These are phyloP conservation scores for Prostheceraeus crozeri DNA, from an alignment of 2,888 invertebrate genomes.

Conservation along the genomic window DNA sequence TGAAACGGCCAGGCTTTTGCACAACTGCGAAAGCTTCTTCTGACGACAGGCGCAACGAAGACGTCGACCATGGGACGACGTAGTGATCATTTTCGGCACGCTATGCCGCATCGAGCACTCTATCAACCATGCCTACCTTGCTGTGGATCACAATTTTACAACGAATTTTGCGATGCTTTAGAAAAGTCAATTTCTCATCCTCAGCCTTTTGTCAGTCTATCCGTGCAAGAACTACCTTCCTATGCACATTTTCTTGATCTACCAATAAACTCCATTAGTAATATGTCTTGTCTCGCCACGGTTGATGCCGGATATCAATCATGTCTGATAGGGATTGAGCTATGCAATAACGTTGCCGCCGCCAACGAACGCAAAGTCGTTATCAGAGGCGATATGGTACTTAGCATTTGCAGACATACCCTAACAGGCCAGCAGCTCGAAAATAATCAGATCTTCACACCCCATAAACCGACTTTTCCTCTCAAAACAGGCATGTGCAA, in stretches of 20 bases:
- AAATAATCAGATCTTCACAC: slow-evolving; percentile 43
- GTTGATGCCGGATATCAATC: slow-evolving; percentile 42
- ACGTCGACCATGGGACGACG: too few relatives aligned
- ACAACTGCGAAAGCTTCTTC: not conserved
- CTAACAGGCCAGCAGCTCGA: slow-evolving; percentile 35
- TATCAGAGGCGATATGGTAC: slow-evolving; percentile 44
- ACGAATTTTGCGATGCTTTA: not conserved
- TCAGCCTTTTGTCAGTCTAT: slow-evolving; percentile 10
- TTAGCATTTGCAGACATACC: too few relatives aligned
- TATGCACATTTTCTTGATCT: not conserved
- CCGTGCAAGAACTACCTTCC: not conserved
- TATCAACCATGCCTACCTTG: too few relatives aligned
- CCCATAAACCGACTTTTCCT: slow-evolving; percentile 43
- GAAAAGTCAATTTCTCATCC: not conserved
- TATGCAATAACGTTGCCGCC: slow-evolving; percentile 43
- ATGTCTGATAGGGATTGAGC: slow-evolving; percentile 43
- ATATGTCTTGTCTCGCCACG: slow-evolving; percentile 28
- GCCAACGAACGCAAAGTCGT: slow-evolving; percentile 43
- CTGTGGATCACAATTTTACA: not conserved
- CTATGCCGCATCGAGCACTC: not conserved
- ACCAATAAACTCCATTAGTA: not conserved
- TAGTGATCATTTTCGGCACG: not conserved
- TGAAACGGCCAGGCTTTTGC: too few relatives aligned
- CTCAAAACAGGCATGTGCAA: slow-evolving; percentile 43
- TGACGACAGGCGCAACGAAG: too few relatives aligned